Percentiles rank a stretch among this genome's conserved stretches.
phyloP scores from a whole-genome alignment of 2,888 invertebrate species.

The Emmelina monodactyla region DNA sequence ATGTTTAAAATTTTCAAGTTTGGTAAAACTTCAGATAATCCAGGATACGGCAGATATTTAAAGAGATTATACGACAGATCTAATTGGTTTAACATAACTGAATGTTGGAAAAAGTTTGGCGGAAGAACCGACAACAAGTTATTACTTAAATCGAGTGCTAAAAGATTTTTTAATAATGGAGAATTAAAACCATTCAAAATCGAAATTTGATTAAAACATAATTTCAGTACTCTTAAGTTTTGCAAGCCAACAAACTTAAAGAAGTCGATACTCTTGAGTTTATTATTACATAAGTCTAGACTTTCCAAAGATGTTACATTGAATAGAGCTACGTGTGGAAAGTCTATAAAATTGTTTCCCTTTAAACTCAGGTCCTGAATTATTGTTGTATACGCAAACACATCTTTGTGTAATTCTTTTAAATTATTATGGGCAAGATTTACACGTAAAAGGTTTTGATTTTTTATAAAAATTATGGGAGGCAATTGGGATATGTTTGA shows the following conservation, averaged over 20 bases:
- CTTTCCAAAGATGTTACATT: slow-evolving; percentile 79
- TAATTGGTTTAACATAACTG: slow-evolving; percentile 74
- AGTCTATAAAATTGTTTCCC: slow-evolving; percentile 75
- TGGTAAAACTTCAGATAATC: slow-evolving; percentile 78
- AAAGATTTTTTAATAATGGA: slow-evolving; percentile 75
- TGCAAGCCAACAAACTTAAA: slow-evolving; percentile 78
- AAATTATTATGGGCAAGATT: slow-evolving; percentile 77
- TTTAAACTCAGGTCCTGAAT: slow-evolving; percentile 80
- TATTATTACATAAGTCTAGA: slow-evolving; percentile 73
- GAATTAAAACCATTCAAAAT: slow-evolving; percentile 79
- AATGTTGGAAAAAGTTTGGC: slow-evolving; percentile 81
- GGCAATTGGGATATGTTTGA: slow-evolving; percentile 75
- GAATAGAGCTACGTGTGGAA: slow-evolving; percentile 80
- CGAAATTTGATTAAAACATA: slow-evolving; percentile 78
- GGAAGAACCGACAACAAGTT: slow-evolving; percentile 80
- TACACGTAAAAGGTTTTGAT: slow-evolving; percentile 77
- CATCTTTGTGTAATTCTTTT: slow-evolving; percentile 71
- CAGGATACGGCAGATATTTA: slow-evolving; percentile 78
- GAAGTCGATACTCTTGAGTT: slow-evolving; percentile 75
- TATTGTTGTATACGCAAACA: slow-evolving; percentile 77
- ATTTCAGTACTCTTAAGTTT: slow-evolving; percentile 76
- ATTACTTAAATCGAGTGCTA: slow-evolving; percentile 77
- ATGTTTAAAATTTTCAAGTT: slow-evolving; percentile 80
- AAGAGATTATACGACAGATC: slow-evolving; percentile 83
- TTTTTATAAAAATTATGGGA: slow-evolving; percentile 75